phyloP scores from a whole-genome alignment of 2,888 invertebrate species.

The Thera obeliscata region DNA sequence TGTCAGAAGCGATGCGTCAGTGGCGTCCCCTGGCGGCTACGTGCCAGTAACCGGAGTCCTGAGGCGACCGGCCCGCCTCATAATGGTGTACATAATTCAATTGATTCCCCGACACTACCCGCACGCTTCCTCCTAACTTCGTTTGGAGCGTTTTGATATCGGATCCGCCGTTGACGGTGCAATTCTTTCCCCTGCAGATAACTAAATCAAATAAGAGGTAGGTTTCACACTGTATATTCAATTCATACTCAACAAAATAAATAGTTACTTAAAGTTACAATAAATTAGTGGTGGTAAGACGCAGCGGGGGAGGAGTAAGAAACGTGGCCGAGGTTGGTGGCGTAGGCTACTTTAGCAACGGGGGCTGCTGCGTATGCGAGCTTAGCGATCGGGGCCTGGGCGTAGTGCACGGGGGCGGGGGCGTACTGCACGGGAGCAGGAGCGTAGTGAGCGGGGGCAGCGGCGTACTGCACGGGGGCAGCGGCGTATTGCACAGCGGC shows the following conservation, averaged over 20 bases:
- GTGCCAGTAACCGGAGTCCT: slow-evolving; percentile 77
- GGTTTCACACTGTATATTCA: slow-evolving; percentile 54
- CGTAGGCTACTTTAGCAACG: slow-evolving; percentile 50
- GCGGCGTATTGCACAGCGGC: slow-evolving; percentile 45
- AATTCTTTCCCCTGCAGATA: slow-evolving; percentile 61
- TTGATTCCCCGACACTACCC: slow-evolving; percentile 83
- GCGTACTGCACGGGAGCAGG: slow-evolving; percentile 46
- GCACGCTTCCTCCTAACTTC: slow-evolving; percentile 81
- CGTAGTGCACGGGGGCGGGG: slow-evolving; percentile 42
- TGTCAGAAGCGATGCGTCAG: slow-evolving; percentile 80
- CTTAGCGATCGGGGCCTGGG: slow-evolving; percentile 48
- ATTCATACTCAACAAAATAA: slow-evolving; percentile 65
- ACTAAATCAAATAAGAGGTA: slow-evolving; percentile 52
- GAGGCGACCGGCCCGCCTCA: slow-evolving; percentile 60
- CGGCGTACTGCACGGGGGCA: slow-evolving; percentile 45
- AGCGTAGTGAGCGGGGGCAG: slow-evolving; percentile 49
- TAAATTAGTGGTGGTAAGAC: slow-evolving; percentile 73
- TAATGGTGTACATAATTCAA: slow-evolving; percentile 82
- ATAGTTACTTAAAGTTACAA: slow-evolving; percentile 55
- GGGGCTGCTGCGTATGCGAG: slow-evolving; percentile 54
- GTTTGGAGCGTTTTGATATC: slow-evolving; percentile 83
- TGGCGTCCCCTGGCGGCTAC: slow-evolving; percentile 57
- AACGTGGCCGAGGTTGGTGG: slow-evolving; percentile 61
- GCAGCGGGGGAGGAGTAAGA: slow-evolving; percentile 68
- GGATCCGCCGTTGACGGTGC: slow-evolving; percentile 78